Evolutionary conservation across 2,888 invertebrate genomes (phyloP), one percentile per base, ranked within the genome.

Genomic region (Amiota communis): DNA sequence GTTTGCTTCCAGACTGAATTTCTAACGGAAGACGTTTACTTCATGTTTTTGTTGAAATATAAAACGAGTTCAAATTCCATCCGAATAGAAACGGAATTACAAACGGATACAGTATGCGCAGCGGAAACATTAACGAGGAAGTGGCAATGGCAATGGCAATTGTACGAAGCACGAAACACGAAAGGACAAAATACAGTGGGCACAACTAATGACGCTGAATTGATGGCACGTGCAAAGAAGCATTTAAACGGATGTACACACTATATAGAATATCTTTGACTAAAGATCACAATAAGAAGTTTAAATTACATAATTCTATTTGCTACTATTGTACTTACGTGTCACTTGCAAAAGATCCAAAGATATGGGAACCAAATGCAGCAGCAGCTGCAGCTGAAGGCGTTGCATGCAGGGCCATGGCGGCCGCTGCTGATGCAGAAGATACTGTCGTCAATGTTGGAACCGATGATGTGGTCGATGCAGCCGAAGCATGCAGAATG

Each of bases 281-380:
- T 36, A 4, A 36, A 36, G 6, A 36, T 36, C 36, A 4, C 36
- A 36, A 36, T 36, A 36, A 36, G 36, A 36, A 36, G 36, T 36
- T 36, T 36, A 36, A 36, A 36, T 36, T 36, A 36, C 36, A 36
- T 36, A 36, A 36, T 36, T 36, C 36, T 71, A 48, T 70, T 74
- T 63, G 49, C 73, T 23, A 6, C 48, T n/a, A 11, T 46, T 56
- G n/a, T 46, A 81, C 92, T 91, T 84, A 92, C 92, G 91, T 90
- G 78, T 92, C 92, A 74, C 90, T 90, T 76, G 90, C 91, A 79
- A 92, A 92, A 81, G 84, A 89, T 51, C 93, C 93, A 88, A 94
- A 94, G 84, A 94, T 92, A 87, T 93, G 92, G 80, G 93, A 94
- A 2, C 92, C 90, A 63, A 93, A 93, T 23, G 88, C 85, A n/a